phyloP scores from a whole-genome alignment of 2,888 invertebrate genomes.

The Galerucella pusilla region DNA sequence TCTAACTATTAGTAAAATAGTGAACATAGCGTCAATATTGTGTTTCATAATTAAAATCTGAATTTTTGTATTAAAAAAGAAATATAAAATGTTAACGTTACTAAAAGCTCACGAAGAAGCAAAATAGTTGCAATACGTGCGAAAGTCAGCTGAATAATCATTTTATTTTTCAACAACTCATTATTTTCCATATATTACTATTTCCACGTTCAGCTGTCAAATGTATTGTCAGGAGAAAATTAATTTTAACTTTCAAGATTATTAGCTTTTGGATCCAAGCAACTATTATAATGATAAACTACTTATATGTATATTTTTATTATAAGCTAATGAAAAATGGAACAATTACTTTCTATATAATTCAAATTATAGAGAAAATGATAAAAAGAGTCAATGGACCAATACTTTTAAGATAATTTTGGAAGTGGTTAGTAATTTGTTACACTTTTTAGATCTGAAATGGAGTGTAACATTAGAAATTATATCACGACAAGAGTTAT shows the following conservation, averaged over 20 bases:
- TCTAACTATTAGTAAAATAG: not conserved
- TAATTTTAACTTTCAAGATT: not conserved
- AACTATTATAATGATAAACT: not conserved
- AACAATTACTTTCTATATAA: not conserved
- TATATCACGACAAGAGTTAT: conserved; percentile 5
- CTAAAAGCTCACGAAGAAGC: no score
- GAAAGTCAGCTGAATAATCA: no score
- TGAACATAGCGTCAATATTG: no score
- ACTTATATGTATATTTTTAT: not conserved
- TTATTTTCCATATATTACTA: no score
- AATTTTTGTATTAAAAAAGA: no score
- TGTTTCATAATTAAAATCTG: no score
- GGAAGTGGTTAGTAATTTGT: conserved; percentile 15
- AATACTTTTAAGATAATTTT: conserved; percentile 8
- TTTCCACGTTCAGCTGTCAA: no score
- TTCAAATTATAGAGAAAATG: not conserved
- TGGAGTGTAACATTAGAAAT: conserved; percentile 31
- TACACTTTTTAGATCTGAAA: conserved; percentile 27
- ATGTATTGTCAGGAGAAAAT: no score
- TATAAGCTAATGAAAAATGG: not conserved
- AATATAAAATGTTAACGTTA: no score
- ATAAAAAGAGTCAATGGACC: conserved; percentile 4
- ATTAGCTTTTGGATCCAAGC: not conserved
- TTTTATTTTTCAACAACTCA: no score
- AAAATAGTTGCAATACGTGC: no score